A percentile compares a stretch with the other conserved stretches of the same genome.
Evolutionary conservation across 2,797 vertebrate species (phyloP).

Genomic region (Tenualosa thibaudeaui): DNA sequence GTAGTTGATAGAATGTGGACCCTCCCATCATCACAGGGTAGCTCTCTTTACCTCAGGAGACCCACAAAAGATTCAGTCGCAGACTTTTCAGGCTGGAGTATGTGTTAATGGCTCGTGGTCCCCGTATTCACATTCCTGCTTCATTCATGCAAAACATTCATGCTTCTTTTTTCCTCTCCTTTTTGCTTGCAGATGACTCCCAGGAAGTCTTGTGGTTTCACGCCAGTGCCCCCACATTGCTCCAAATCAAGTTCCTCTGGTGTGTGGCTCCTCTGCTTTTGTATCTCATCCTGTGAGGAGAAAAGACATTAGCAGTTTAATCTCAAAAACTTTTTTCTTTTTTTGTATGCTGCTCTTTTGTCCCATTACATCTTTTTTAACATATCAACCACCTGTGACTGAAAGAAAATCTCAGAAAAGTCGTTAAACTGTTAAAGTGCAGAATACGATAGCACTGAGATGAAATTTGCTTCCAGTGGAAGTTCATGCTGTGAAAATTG

Average conservation of each 20-base stretch:
- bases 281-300: slow-evolving; percentile 39
- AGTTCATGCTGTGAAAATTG: slow-evolving; percentile 43
- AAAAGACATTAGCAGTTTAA: neutral
- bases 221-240: slow-evolving; percentile 59
- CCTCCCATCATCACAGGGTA: slow-evolving; percentile 48
- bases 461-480: slow-evolving; percentile 57
- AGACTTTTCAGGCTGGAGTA: slow-evolving; percentile 44
- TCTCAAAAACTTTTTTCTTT: neutral
- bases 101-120: slow-evolving; percentile 42
- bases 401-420: neutral
- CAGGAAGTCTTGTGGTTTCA: slow-evolving; percentile 67
- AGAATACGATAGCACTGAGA: slow-evolving; percentile 47
- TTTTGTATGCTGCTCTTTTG: slow-evolving; percentile 18
- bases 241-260: slow-evolving; percentile 37
- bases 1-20: slow-evolving; percentile 43
- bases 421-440: slow-evolving; percentile 24
- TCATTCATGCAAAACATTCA: slow-evolving; percentile 13
- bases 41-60: slow-evolving; percentile 27
- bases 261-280: slow-evolving; percentile 43
- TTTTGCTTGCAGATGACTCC: slow-evolving; percentile 64
- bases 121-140: neutral
- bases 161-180: slow-evolving; percentile 10
- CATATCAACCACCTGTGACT: neutral
- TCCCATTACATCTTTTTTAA: slow-evolving; percentile 5
- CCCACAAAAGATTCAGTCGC: slow-evolving; percentile 36